These are phyloP conservation scores for Limnephilus auricula DNA, from an alignment of 2,888 invertebrate species.

Conservation along the genomic window DNA sequence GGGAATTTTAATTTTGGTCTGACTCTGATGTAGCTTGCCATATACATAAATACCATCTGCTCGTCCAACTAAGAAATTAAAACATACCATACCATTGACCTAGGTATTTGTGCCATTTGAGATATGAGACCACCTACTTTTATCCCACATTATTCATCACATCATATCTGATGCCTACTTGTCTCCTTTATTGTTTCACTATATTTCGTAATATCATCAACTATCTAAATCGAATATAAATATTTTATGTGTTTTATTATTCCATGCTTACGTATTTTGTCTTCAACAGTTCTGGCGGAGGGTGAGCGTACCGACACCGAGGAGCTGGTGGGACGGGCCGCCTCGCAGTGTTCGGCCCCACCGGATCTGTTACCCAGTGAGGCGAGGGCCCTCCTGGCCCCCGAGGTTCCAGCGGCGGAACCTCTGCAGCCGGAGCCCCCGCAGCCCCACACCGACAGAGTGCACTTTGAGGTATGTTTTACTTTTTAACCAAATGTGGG, in stretches of 20 bases:
- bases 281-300: slow-evolving; percentile 79
- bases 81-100: neutral
- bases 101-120: neutral
- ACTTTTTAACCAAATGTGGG: neutral
- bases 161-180: neutral
- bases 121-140: neutral
- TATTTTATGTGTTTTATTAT: neutral
- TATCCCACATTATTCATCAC: neutral
- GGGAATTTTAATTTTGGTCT: slow-evolving; percentile 15
- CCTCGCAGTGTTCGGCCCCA: slow-evolving; percentile 81
- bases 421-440: slow-evolving; percentile 66
- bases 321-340: slow-evolving; percentile 82
- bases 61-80: neutral
- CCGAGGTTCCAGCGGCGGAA: slow-evolving; percentile 67
- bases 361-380: slow-evolving; percentile 80
- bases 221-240: neutral
- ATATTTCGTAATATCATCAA: neutral
- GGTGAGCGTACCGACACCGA: slow-evolving; percentile 84
- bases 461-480: slow-evolving; percentile 64
- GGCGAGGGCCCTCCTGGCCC: slow-evolving; percentile 75
- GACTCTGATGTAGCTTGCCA: neutral
- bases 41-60: neutral
- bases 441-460: slow-evolving; percentile 56
- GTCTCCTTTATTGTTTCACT: no score
- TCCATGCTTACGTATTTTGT: neutral